These are phyloP conservation scores for Acromyrmex heyeri DNA, from an alignment of 1,140 invertebrate species.

Conservation along the genomic window DNA sequence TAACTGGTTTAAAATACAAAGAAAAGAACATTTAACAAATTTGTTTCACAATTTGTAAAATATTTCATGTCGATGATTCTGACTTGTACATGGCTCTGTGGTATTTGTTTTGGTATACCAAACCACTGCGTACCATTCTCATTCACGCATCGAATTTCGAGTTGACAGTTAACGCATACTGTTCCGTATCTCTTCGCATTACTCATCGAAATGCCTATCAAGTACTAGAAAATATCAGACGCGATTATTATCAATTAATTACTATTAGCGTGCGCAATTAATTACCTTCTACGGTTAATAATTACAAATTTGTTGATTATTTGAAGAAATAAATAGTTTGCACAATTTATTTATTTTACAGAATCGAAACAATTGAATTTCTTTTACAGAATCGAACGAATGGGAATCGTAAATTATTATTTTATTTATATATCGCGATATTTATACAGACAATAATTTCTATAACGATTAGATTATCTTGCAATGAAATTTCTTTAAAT, in stretches of 20 bases:
- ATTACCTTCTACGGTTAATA: neutral
- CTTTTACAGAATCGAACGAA: neutral
- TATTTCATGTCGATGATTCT: neutral
- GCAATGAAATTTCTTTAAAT: neutral
- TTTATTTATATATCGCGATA: neutral
- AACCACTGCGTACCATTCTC: neutral
- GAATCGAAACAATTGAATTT: neutral
- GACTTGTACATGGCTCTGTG: neutral
- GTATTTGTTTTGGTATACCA: neutral
- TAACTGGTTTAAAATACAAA: neutral
- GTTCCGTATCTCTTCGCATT: neutral
- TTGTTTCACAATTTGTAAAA: neutral
- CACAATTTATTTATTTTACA: neutral
- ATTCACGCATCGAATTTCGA: neutral
- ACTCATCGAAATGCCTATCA: neutral
- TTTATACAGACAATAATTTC: neutral
- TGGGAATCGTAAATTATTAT: neutral
- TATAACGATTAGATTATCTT: neutral
- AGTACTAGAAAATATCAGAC: neutral
- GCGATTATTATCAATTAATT: neutral
- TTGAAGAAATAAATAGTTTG: neutral
- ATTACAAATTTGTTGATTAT: neutral
- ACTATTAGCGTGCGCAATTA: neutral
- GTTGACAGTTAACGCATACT: neutral
- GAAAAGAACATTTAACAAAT: neutral